Base-by-base conservation (phyloP, 2,797 vertebrate species). In the Pangasius macronema region DNA sequence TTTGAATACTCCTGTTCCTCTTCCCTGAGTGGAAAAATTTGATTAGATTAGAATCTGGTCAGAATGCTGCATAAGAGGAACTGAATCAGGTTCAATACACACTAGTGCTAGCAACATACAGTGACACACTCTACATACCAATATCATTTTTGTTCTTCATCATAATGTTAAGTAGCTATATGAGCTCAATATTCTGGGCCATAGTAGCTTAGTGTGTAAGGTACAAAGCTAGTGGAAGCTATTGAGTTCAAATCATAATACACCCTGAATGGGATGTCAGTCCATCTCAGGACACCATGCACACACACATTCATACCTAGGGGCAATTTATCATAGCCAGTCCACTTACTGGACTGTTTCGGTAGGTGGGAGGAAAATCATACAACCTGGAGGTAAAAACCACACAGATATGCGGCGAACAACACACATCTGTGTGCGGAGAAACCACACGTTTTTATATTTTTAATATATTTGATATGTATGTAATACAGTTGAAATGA, bases 1-100 rank as follows among this genome's bases (percentile, higher is more conserved):
- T 94, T 94, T 92, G 94, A 94, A 91, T 95, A 93, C 79, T 87
- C 87, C 20, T 89, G 94, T 88, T 92, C 95, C 86, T 96, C 95
- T 88, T 91, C 93, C 89, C 99, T 99, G 93, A 68, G 75, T 87
- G 90, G 87, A 86, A 70, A 90, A 55, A 63, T 51, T 27, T 33
- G 14, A 88, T 76, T 70, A 82, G 82, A 86, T 87, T 73, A 65
- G 46, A 63, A 83, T 80, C 80, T n/a, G 22, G 20, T 36, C 86
- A 65, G 22, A 36, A 51, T 42, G 63, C 49, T 80, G 33, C 30
- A 65, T 16, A 63, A 77, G 75, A 81, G 67, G 81, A 70, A 85
- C 46, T 79, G 18, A 80, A 59, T 36, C 10, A 33, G 20, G 20
- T 61, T 42, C 2, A 59, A 14, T 61, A 39, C 22, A 27, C 10